Percentiles rank a stretch among this genome's conserved stretches.
These are phyloP conservation scores for Pelagia noctiluca DNA, from an alignment of 30 jellyfish, hydroid and myxozoan species.

Conservation along the genomic window DNA sequence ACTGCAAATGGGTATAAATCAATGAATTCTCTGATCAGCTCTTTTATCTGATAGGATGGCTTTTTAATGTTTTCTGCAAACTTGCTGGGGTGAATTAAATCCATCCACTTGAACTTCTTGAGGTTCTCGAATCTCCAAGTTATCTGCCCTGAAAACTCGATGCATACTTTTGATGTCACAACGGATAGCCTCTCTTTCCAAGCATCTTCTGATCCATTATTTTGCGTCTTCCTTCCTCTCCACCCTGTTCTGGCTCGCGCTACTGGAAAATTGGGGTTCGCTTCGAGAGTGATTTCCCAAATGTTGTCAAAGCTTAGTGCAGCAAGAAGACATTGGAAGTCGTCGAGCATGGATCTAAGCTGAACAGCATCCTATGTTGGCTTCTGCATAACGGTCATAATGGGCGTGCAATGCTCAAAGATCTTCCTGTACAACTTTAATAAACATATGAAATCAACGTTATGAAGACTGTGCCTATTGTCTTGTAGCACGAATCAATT, in stretches of 20 bases:
- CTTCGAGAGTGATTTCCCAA: no score
- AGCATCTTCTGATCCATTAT: not conserved
- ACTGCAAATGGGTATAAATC: slow-evolving; percentile 41
- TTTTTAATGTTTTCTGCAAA: not conserved
- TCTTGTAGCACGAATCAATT: slow-evolving; percentile 6
- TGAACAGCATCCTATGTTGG: slow-evolving; percentile 31
- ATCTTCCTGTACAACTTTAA: slow-evolving; percentile 6
- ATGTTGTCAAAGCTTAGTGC: not conserved
- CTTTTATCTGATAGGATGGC: not conserved
- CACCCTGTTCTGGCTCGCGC: slow-evolving; percentile 21
- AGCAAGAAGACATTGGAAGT: not conserved
- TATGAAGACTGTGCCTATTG: slow-evolving; percentile 20
- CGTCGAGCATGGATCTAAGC: slow-evolving; percentile 31
- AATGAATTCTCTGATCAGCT: not conserved
- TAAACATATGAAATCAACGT: not conserved
- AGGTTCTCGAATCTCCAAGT: slow-evolving; percentile 15
- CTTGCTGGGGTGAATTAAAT: slow-evolving; percentile 17
- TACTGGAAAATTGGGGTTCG: slow-evolving; percentile 20
- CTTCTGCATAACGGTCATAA: slow-evolving; percentile 13
- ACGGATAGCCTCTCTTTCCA: not conserved
- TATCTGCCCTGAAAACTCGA: slow-evolving; percentile 5
- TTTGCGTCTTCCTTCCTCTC: not conserved
- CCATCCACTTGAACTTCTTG: slow-evolving; percentile 13
- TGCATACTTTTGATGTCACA: not conserved
- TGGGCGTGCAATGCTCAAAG: slow-evolving; percentile 11